Evolutionary conservation across 2,113 vertebrate species (phyloP), one percentile per base, ranked within the genome.

Genomic region (Merops nubicus): DNA sequence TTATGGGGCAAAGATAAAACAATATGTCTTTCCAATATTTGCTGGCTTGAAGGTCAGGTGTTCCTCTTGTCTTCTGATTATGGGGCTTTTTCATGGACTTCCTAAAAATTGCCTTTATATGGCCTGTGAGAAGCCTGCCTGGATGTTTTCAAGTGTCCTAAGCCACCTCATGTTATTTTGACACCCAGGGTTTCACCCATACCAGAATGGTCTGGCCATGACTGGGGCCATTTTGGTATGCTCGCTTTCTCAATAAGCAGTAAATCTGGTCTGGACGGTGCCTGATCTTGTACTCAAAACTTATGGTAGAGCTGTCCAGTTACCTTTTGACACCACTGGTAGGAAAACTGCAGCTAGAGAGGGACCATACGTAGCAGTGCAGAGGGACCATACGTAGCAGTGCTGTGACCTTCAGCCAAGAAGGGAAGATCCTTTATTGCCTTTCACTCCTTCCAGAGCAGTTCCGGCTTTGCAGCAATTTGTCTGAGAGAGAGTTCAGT

Each of bases 171-270:
- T 40, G 15, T 56, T 62, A 20, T 6, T 31, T 19, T 29, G 76
- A 63, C 31, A 59, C 6, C 29, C 13, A 67, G 45, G 8, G 4
- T 64, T 89, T 85, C 65, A 56, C 25, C 22, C 8, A 1, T 56
- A 43, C 15, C 8, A 17, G 25, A 86, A 42, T 16, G n/a, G 5
- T 63, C 13, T 70, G 48, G 18, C 48, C 21, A 29, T 3, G 5
- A 12, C 7, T 1, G 2, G 9, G n/a, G 23, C 17, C 20, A 7
- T 8, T 20, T 18, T 63, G 50, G 25, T 9, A 45, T 7, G 3
- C 22, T 92, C 69, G 7, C 25, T 91, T 69, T 88, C 67, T 77
- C 79, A 63, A 74, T 31, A 63, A 48, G 40, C 34, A 75, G 12
- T 23, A 89, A 6, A 48, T 67, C 29, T 80, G 12, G 8, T 67